Percentiles rank a stretch among this genome's conserved stretches.
These are phyloP conservation scores for Apostichopus japonicus DNA, from an alignment of 35 echinoderm and acorn worm genomes.

Conservation along the genomic window DNA sequence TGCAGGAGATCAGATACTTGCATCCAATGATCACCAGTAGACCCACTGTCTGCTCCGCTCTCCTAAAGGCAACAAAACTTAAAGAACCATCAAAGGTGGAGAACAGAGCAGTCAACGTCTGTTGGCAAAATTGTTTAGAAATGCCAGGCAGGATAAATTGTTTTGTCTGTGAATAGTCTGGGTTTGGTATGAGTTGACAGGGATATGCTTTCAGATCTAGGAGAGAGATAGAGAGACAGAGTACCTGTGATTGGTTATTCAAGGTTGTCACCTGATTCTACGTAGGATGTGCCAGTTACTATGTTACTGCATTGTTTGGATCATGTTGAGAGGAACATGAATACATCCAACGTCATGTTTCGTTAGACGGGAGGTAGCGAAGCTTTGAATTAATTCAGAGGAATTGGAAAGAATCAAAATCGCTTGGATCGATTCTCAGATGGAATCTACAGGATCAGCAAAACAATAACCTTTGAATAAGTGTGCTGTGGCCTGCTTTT, in stretches of 20 bases:
- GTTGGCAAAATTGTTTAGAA: not conserved
- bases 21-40: no score
- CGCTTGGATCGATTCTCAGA: no score
- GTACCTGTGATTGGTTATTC: not conserved
- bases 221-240: not conserved
- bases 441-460: not conserved
- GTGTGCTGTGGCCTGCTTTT: no score
- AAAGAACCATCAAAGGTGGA: not conserved
- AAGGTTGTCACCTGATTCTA: slow-evolving; percentile 5
- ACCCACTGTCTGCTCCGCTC: no score
- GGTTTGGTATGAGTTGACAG: not conserved
- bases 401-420: no score
- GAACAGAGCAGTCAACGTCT: not conserved
- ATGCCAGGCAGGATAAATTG: not conserved
- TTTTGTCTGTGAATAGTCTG: slow-evolving; percentile 19
- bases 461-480: no score
- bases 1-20: not conserved
- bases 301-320: not conserved
- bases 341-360: not conserved
- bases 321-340: not conserved
- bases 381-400: no score
- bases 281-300: not conserved
- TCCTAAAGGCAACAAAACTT: no score
- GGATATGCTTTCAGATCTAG: not conserved
- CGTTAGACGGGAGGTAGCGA: not conserved